Evolutionary conservation across 1,140 invertebrate species (phyloP).

Genomic region (Drosophila lowei): DNA sequence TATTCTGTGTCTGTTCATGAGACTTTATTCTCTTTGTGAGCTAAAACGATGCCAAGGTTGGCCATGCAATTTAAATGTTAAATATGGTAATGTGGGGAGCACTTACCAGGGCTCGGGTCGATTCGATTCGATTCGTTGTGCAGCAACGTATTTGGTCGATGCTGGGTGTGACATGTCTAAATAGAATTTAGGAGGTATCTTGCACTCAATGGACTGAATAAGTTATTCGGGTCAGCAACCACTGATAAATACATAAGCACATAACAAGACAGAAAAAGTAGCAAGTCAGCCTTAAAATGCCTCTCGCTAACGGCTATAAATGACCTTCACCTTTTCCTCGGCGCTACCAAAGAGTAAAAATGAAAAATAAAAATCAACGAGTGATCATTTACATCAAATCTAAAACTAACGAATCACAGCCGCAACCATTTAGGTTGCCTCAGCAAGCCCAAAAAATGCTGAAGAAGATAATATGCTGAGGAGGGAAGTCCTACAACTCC

Average conservation of each 20-base stretch:
- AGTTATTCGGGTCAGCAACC: conserved; percentile 27
- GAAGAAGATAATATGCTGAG: not conserved
- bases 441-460: conserved; percentile 11
- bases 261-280: conserved; percentile 1
- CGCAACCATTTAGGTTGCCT: conserved; percentile 5
- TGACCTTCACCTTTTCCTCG: conserved; percentile 52
- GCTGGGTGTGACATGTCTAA: conserved; percentile 29
- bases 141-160: not conserved
- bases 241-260: not conserved
- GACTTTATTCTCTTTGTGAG: conserved; percentile 32
- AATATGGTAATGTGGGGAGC: conserved; percentile 41
- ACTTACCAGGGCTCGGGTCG: conserved; percentile 22
- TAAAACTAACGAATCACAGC: conserved; percentile 30
- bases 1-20: not conserved
- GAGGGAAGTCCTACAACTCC: conserved; percentile 1
- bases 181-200: conserved; percentile 15
- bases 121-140: not conserved
- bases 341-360: conserved; percentile 13
- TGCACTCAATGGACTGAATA: not conserved
- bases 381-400: conserved; percentile 42
- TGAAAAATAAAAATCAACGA: conserved; percentile 29
- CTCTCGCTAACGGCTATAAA: conserved; percentile 18
- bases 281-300: conserved; percentile 17
- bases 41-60: conserved; percentile 45
- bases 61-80: conserved; percentile 32